Evolutionary conservation across 2,888 invertebrate genomes (phyloP), one percentile per base, ranked within the genome.

Genomic region (Heliconius ethilla): DNA sequence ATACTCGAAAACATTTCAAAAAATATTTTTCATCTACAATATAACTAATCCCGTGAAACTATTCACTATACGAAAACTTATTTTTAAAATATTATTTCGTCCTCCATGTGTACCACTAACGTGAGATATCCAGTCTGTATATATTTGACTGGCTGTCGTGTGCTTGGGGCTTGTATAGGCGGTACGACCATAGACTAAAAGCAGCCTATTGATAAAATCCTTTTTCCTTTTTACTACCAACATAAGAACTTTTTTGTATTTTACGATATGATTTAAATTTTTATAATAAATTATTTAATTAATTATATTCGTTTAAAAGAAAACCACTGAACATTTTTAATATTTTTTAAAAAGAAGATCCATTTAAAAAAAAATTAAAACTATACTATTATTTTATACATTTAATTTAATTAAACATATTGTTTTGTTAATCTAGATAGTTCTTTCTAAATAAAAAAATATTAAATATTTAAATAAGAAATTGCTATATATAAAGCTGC

Each of bases 1-100:
- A 94, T 89, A 82, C 88, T 89, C 82, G 94, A 91, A 91, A 94
- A 95, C 94, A 95, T 95, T 89, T 92, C 85, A 88, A 87, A 86
- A 88, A 88, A 82, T 89, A 83, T 86, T 85, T 89, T 86, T 90
- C 90, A 91, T 90, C 83, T 87, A 90, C 88, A 84, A 86, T 85
- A 84, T 80, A 83, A 82, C 85, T 83, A 85, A 81, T 78, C 77
- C 81, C 78, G 78, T 76, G 83, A 83, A 83, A 83, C 82, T 82
- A 85, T 82, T 84, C 84, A 84, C 84, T 86, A 82, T 84, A 82
- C 82, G 81, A 83, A 83, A 84, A 81, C 83, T 86, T 82, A 84
- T 86, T 85, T 85, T 83, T 85, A 86, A 84, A 86, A 84, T 86
- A 86, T 84, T 87, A 87, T 84, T 88, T 84, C 92, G 88, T 91